Evolutionary conservation across 2,888 invertebrate genomes (phyloP).

Genomic region (Cataglyphis rosenhaueri): DNA sequence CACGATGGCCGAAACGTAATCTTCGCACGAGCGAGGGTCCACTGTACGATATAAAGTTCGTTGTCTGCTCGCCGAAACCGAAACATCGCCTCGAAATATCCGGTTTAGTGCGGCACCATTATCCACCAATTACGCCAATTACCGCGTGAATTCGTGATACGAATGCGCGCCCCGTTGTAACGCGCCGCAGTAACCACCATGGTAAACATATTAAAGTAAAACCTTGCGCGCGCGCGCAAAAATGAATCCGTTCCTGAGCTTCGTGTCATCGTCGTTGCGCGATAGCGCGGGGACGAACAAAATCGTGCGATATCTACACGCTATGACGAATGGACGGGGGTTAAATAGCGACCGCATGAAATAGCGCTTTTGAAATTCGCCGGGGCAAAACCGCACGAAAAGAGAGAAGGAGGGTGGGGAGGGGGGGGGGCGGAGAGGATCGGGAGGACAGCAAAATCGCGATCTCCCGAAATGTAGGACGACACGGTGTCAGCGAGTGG

Average conservation of each 20-base stretch:
- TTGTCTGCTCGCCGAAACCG: conserved; percentile 49
- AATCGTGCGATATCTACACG: conserved; percentile 30
- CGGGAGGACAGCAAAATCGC: conserved; percentile 1
- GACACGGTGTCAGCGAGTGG: conserved; percentile 40
- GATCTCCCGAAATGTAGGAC: conserved; percentile 38
- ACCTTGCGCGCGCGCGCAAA: neutral
- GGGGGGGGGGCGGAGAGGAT: neutral
- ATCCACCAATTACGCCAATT: conserved; percentile 54
- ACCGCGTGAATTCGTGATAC: conserved; percentile 53
- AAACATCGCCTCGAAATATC: conserved; percentile 53
- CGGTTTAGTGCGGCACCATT: conserved; percentile 42
- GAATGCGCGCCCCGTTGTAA: conserved; percentile 37
- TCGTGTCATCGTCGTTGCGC: conserved; percentile 18
- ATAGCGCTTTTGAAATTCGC: conserved; percentile 48
- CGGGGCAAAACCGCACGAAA: conserved; percentile 41
- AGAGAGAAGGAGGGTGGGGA: neutral
- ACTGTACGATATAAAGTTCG: conserved; percentile 1
- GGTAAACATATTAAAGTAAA: conserved; percentile 53
- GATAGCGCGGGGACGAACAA: conserved; percentile 13
- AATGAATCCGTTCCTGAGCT: conserved; percentile 19
- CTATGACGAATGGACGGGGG: conserved; percentile 51
- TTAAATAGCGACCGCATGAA: conserved; percentile 46
- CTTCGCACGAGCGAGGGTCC: conserved; percentile 10
- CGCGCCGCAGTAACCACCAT: conserved; percentile 40
- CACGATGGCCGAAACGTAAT: conserved; percentile 24